phyloP scores from a whole-genome alignment of 2,888 invertebrate genomes.

The Cylindroiulus punctatus region DNA sequence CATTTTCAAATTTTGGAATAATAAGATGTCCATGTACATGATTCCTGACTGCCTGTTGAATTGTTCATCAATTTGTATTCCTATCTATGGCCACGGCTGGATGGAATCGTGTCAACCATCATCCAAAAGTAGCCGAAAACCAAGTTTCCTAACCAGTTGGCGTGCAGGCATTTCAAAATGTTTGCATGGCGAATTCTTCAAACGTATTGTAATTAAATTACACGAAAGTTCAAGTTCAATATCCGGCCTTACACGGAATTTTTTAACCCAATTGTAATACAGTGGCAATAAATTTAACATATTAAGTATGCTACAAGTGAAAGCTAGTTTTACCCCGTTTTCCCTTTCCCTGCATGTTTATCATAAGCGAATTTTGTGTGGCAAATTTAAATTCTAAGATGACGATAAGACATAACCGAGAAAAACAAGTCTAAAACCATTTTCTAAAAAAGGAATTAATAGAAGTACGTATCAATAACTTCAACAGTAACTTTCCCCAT shows the following conservation, averaged over 20 bases:
- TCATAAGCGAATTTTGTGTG: not conserved
- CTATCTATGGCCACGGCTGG: not conserved
- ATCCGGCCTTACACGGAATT: not conserved
- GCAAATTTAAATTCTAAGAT: not conserved
- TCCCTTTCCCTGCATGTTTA: not conserved
- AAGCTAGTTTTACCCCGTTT: not conserved
- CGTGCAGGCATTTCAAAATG: conserved; percentile 1
- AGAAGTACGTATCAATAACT: no score
- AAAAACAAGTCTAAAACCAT: no score
- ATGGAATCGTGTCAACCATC: not conserved
- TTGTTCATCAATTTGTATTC: not conserved
- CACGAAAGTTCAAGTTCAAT: conserved; percentile 36
- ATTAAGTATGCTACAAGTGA: not conserved
- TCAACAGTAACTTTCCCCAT: no score
- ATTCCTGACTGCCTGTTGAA: not conserved
- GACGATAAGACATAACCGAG: not conserved
- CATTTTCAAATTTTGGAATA: not conserved
- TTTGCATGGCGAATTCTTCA: not conserved
- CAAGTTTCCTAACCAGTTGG: not conserved
- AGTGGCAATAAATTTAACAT: not conserved
- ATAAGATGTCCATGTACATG: no score
- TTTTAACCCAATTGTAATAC: not conserved
- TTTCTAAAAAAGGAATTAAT: no score
- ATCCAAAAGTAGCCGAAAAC: conserved; percentile 8
- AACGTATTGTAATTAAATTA: not conserved